phyloP scores from a whole-genome alignment of 2,113 vertebrate genomes.

The Crotalus horridus region DNA sequence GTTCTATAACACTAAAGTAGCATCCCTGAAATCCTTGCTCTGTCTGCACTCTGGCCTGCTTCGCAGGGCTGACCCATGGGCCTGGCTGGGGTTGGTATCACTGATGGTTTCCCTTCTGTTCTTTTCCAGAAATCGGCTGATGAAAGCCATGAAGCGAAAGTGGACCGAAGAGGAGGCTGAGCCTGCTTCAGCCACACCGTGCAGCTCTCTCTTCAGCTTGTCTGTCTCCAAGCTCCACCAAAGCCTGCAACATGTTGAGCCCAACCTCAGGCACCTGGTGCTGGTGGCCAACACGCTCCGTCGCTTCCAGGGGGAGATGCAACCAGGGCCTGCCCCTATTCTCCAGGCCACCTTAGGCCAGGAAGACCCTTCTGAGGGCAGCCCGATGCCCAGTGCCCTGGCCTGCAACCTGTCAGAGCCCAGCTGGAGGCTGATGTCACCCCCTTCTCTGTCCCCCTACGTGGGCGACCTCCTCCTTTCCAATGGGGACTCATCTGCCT shows the following conservation, averaged over 20 bases:
- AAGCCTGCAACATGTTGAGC: conserved; percentile 63
- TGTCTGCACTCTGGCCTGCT: neutral
- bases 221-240: conserved; percentile 67
- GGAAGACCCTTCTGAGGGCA: too few species aligned
- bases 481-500: conserved; percentile 47
- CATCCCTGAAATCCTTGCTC: neutral
- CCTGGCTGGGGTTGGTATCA: too few species aligned
- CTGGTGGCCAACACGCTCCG: conserved; percentile 67
- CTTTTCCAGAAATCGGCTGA: conserved; percentile 58
- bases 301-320: conserved; percentile 62
- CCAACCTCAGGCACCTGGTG: conserved; percentile 64
- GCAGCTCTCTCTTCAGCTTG: conserved; percentile 65
- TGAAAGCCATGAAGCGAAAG: conserved; percentile 65
- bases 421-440: neutral
- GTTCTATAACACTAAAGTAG: neutral
- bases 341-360: neutral
- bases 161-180: conserved; percentile 45
- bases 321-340: neutral
- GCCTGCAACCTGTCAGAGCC: neutral
- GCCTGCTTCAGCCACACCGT: neutral
- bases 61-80: neutral
- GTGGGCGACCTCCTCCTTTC: conserved; percentile 47
- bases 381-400: neutral
- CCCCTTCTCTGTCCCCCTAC: neutral
- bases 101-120: neutral